Conservation (phyloP, 2,797 vertebrate genomes). For the Cryptoblepharus egeriae region DNA sequence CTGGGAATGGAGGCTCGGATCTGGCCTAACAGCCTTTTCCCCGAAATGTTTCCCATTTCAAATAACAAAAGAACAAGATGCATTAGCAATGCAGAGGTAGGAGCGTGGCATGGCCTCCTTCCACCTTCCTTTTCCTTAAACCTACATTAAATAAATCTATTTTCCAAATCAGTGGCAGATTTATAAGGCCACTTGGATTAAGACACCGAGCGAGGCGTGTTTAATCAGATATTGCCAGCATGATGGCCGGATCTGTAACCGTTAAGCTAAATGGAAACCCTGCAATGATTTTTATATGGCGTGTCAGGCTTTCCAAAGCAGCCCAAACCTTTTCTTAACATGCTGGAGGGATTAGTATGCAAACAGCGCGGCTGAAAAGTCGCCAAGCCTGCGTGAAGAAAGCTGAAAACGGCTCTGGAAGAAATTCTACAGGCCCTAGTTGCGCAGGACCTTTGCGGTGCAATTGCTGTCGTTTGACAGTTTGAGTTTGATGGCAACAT, state of each 20-base stretch:
- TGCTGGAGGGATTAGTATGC: background rate
- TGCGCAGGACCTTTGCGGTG: no score
- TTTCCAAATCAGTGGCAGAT: conserved; percentile 22
- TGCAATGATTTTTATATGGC: background rate
- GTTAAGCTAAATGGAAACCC: background rate
- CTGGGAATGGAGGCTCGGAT: no score
- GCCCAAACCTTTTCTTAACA: background rate
- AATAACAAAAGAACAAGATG: no score
- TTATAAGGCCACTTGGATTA: conserved; percentile 16
- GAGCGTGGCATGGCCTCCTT: no score
- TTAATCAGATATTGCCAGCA: conserved; percentile 25
- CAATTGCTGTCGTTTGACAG: no score
- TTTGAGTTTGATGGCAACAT: no score
- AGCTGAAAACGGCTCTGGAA: no score
- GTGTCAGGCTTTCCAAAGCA: background rate
- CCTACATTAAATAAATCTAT: conserved; percentile 11
- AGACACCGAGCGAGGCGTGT: conserved; percentile 5
- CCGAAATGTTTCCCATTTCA: background rate
- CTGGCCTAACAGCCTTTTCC: no score
- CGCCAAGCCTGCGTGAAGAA: background rate
- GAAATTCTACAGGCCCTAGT: no score
- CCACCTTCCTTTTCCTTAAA: conserved; percentile 1
- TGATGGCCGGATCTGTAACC: background rate
- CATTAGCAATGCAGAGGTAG: background rate
- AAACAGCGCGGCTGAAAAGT: background rate